Base-by-base conservation (phyloP, 2,797 vertebrate genomes). In the Acipenser transmontanus region DNA sequence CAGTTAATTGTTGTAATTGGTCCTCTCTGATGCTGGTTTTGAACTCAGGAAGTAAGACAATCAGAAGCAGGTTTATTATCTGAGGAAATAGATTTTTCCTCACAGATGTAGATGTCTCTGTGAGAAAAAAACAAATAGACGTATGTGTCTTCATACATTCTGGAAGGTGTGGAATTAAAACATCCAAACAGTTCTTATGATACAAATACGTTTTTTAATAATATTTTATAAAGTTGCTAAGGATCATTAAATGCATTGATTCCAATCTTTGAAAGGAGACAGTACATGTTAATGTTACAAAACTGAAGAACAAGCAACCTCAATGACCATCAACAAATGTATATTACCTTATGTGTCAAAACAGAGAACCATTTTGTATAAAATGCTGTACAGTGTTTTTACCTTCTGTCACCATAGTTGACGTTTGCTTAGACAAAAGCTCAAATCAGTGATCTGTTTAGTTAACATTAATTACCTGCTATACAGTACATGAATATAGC, bases 1-100 rank as follows among this genome's bases (percentile, higher is more conserved):
- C 87, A 88, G 86, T 89, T 85, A 89, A 90, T 91, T 88, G 83
- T 80, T 86, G 87, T 95, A 95, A 96, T 96, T 94, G 93, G 85
- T 87, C 90, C 88, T 84, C 92, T 91, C 90, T 90, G 86, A 89
- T 87, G 78, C 77, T 73, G 84, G 88, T 88, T 91, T 90, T 85
- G 85, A 94, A 89, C 86, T 81, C 76, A 89, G 88, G 86, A 91
- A 91, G 85, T 92, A 88, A 86, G 78, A 88, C 90, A 91, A 93
- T 92, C 85, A 91, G 89, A 83, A 91, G 84, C 91, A 92, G 91
- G 91, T 93, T 92, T 82, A 72, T 86, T 78, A 87, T 78, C 78
- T 64, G 17, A 90, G 91, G 86, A 91, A 92, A 91, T 91, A 64
- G 77, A 77, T 83, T 88, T 91, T 91, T 90, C 86, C 87, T 86